Conservation (phyloP, 2,113 vertebrate species). For the Myiagra hebetior region DNA sequence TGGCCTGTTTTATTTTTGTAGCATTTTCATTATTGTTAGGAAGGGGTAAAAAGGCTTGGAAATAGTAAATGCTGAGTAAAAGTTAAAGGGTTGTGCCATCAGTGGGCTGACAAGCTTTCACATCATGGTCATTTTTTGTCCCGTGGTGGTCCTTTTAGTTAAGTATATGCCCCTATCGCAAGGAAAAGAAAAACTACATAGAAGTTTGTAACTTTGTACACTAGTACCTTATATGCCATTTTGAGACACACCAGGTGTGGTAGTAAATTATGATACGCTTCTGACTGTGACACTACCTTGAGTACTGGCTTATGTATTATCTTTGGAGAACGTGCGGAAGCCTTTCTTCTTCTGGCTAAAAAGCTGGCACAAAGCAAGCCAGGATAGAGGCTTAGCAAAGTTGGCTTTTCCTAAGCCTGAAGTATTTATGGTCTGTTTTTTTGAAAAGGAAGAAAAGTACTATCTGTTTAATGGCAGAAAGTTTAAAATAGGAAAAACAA, state of each 20-base stretch:
- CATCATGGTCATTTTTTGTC: not conserved
- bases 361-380: not conserved
- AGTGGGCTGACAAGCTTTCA: not conserved
- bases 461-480: not conserved
- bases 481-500: not conserved
- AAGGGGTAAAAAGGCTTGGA: not conserved
- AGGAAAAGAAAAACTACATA: not conserved
- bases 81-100: not conserved
- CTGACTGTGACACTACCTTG: not conserved
- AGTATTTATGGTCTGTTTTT: not conserved
- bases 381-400: not conserved
- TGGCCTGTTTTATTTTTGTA: not conserved
- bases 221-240: fast-evolving
- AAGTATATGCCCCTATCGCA: not conserved
- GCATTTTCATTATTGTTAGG: not conserved
- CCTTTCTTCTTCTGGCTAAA: not conserved
- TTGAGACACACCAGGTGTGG: not conserved
- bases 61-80: not conserved
- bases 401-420: not conserved
- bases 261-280: not conserved
- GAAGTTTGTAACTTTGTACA: not conserved
- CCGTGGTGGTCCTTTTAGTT: fast-evolving
- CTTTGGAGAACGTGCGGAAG: fast-evolving
- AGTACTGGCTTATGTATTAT: not conserved
- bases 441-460: not conserved